phyloP scores from a whole-genome alignment of 2,113 vertebrate species.

The Neomonachus schauinslandi region DNA sequence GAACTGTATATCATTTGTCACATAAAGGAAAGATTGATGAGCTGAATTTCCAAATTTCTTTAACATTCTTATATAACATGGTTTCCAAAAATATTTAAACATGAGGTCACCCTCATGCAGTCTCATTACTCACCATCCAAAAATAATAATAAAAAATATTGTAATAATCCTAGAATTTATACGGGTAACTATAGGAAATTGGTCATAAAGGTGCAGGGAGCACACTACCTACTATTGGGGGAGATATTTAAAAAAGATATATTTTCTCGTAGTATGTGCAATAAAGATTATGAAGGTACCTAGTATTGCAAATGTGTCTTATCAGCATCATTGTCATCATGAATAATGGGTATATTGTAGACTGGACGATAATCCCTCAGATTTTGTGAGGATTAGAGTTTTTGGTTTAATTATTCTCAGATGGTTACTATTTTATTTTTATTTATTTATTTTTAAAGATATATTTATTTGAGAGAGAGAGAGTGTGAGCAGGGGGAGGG shows the following conservation, averaged over 20 bases:
- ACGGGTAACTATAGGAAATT: not conserved
- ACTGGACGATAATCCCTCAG: not conserved
- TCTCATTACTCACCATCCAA: not conserved
- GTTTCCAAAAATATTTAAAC: constrained; percentile 19
- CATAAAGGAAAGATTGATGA: not conserved
- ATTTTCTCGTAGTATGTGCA: not conserved
- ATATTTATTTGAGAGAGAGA: not conserved
- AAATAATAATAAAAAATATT: constrained; percentile 26
- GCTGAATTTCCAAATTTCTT: constrained; percentile 5
- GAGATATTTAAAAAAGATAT: not conserved
- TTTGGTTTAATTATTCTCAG: not conserved
- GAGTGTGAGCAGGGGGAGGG: not conserved
- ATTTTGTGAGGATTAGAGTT: not conserved
- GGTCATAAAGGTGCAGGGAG: not conserved
- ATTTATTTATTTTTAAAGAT: not conserved
- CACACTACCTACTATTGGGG: not conserved
- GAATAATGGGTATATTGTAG: not conserved
- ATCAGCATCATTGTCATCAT: not conserved
- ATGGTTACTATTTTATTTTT: not conserved
- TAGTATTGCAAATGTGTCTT: not conserved
- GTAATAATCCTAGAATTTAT: not conserved
- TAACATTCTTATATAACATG: not conserved
- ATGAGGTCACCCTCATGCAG: not conserved
- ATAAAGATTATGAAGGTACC: not conserved
- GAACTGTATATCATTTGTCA: not conserved